These are phyloP conservation scores for Lepisosteus osseus DNA, from an alignment of 2,113 vertebrate species.

Conservation along the genomic window DNA sequence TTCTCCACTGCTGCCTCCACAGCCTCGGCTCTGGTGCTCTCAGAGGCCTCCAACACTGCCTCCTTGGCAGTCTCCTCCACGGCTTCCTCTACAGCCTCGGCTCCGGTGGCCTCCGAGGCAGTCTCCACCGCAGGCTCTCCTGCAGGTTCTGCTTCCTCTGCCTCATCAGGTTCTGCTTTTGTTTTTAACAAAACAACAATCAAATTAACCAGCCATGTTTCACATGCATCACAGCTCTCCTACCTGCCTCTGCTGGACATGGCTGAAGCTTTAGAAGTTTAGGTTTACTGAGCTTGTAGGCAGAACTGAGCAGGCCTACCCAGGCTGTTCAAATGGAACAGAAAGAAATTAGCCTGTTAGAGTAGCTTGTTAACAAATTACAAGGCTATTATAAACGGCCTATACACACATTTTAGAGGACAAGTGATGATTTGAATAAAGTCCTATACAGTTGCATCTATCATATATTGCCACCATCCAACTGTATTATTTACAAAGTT, in stretches of 20 bases:
- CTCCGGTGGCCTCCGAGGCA: not conserved
- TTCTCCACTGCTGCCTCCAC: conserved; percentile 12
- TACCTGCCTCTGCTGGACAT: too few species aligned
- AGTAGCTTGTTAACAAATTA: too few species aligned
- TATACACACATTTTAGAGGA: too few species aligned
- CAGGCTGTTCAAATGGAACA: too few species aligned
- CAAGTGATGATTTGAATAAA: too few species aligned
- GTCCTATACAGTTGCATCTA: too few species aligned
- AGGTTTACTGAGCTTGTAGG: too few species aligned
- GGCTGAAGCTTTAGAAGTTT: too few species aligned
- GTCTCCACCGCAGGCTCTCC: conserved; percentile 7
- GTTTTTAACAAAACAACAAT: not conserved
- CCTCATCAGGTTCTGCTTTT: conserved; percentile 4
- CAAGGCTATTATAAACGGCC: too few species aligned
- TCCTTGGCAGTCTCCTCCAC: conserved; percentile 2
- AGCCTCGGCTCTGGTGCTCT: not conserved
- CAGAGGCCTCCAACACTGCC: conserved; percentile 25
- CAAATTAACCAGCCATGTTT: not conserved
- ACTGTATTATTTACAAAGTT: too few species aligned
- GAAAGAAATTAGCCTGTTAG: too few species aligned
- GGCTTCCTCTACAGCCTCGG: conserved; percentile 18
- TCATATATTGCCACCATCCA: too few species aligned
- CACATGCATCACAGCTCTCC: not conserved
- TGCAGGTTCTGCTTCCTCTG: not conserved
- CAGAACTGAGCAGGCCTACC: not conserved